Evolutionary conservation across 37 sponge, comb jelly and placozoan genomes (phyloP), one percentile per base, ranked within the genome.

Genomic region (Chondrosia reniformis): DNA sequence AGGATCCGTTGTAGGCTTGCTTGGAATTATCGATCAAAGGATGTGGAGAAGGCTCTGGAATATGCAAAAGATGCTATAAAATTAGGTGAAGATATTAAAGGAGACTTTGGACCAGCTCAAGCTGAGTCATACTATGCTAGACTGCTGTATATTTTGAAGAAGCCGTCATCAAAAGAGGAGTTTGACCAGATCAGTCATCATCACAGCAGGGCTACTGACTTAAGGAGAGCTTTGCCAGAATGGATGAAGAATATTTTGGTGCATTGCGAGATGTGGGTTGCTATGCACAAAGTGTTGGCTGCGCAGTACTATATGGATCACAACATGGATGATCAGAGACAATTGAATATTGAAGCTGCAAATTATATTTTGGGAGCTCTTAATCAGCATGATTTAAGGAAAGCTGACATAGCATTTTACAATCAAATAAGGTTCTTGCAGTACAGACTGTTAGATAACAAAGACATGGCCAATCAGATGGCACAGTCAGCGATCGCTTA

Each of bases 51-150:
- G 5, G 72, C 72, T 17, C 39, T 21, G 43, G 72, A 69, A 25
- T 44, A 69, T 34, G 72, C 72, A 41, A 2, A 17, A 8, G 43
- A 40, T 19, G 72, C 37, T 7, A 34, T 12, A 40, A 41, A 39
- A 0, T 39, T 34, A n/a, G 72, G 40, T 43, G n/a, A 12, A 9
- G 24, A 39, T 4, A 39, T 69, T 8, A 34, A 39, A 7, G 72
- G 41, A 24, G 72, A 69, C 43, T 39, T 69, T 34, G 72, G 43
- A 24, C 41, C 72, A 3, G 43, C 36, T 2, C 72, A 69, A 6
- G 72, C 72, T 2, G 72, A 69, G 38, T 69, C 72, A 21, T 69
- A 69, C 41, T 69, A 37, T 6, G 72, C 72, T 40, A 36, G 72
- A 69, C 72, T 69, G 25, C 44, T 22, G 42, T 69, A 69, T 25